Evolutionary conservation across 1,140 invertebrate species (phyloP).

Genomic region (Nephila pilipes): DNA sequence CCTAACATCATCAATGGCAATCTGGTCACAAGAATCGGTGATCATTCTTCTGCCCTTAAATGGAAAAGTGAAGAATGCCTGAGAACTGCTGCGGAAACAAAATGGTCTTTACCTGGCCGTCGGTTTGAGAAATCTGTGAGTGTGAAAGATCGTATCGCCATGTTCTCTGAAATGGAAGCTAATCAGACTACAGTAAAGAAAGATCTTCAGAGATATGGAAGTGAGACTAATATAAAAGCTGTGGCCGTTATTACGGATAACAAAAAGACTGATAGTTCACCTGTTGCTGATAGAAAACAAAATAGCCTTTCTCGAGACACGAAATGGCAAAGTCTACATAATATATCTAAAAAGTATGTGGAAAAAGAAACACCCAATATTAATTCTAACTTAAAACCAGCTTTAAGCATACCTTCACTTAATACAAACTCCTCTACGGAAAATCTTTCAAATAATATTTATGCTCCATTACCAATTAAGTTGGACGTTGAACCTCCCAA

Average conservation of each 20-base stretch:
- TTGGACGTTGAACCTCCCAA: conserved; percentile 64
- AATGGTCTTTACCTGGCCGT: conserved; percentile 43
- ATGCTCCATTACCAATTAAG: conserved; percentile 50
- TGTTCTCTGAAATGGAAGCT: conserved; percentile 86
- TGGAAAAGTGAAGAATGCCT: conserved; percentile 81
- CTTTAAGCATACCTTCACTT: conserved; percentile 67
- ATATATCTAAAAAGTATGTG: conserved; percentile 24
- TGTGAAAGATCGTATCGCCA: conserved; percentile 92
- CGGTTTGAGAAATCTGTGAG: conserved; percentile 82
- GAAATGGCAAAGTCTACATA: conserved; percentile 74
- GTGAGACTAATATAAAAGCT: conserved; percentile 67
- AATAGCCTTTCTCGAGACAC: conserved; percentile 36
- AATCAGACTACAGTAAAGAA: conserved; percentile 17
- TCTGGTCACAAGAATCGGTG: background rate
- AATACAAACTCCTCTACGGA: background rate
- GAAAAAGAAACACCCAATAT: conserved; percentile 15
- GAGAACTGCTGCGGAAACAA: conserved; percentile 86
- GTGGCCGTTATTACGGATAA: background rate
- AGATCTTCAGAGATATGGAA: conserved; percentile 67
- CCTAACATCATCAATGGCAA: background rate
- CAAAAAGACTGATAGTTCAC: background rate
- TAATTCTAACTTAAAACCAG: conserved; percentile 42
- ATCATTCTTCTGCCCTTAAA: conserved; percentile 24
- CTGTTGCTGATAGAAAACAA: background rate
- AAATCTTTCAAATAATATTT: conserved; percentile 3